Evolutionary conservation across 2,113 vertebrate genomes (phyloP).

Genomic region (Amphilophus citrinellus): DNA sequence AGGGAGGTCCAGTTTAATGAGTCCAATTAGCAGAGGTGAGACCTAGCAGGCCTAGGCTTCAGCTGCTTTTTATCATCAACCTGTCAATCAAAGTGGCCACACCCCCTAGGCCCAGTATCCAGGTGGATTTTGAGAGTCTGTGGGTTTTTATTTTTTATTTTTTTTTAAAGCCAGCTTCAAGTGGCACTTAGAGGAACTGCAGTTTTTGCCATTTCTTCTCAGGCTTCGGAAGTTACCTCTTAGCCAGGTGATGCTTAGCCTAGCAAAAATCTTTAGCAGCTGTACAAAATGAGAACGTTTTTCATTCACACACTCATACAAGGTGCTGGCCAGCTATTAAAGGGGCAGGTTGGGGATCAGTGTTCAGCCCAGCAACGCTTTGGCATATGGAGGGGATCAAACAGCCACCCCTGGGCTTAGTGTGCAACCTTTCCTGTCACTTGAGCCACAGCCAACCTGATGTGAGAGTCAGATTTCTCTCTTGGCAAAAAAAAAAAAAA

Average conservation of each 20-base stretch:
- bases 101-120: accelerated
- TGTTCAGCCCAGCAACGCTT: background rate
- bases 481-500: background rate
- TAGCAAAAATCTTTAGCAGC: too few species aligned
- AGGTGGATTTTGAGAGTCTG: background rate
- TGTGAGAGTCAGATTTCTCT: background rate
- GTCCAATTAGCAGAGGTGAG: background rate
- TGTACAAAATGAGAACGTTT: too few species aligned
- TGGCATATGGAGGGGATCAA: background rate
- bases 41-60: background rate
- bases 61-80: background rate
- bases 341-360: background rate
- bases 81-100: background rate
- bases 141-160: accelerated
- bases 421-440: background rate
- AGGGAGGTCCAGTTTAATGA: background rate
- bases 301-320: too few species aligned
- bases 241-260: too few species aligned
- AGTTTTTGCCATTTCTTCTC: background rate
- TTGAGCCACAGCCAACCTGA: background rate
- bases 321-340: background rate
- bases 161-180: accelerated
- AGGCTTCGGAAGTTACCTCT: too few species aligned
- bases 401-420: background rate
- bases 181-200: background rate